Evolutionary conservation across 2,113 vertebrate genomes (phyloP).

Genomic region (Nestor notabilis): DNA sequence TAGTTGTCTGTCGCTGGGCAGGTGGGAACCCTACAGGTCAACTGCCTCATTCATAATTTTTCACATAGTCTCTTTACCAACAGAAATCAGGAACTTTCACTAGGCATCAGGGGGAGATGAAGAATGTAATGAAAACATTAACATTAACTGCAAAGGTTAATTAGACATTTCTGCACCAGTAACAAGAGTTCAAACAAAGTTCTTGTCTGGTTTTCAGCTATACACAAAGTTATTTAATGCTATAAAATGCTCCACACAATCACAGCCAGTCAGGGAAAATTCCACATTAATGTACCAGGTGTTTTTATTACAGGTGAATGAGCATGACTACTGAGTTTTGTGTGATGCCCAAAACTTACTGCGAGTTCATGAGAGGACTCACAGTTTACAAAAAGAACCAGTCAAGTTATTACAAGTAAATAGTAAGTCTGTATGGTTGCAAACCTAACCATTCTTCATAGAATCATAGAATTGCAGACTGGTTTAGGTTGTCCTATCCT

Average conservation of each 20-base stretch:
- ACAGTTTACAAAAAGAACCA: background rate
- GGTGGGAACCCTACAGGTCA: background rate
- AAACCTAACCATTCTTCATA: background rate
- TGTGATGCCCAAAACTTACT: background rate
- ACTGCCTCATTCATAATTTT: background rate
- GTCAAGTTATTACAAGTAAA: background rate
- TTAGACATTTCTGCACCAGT: slow-evolving; percentile 24
- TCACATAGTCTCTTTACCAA: background rate
- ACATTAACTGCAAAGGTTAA: slow-evolving; percentile 31
- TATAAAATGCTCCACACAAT: background rate
- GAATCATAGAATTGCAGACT: background rate
- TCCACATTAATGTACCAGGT: background rate
- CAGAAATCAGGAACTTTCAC: slow-evolving; percentile 3
- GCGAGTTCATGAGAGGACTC: background rate
- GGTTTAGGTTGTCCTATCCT: background rate
- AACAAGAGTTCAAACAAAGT: slow-evolving; percentile 11
- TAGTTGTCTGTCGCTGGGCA: background rate
- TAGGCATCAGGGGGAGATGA: background rate
- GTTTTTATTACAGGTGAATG: background rate
- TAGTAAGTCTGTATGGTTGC: background rate
- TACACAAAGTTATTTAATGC: background rate
- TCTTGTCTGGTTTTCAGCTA: background rate
- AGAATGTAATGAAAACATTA: slow-evolving; percentile 22
- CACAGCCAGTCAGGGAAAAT: background rate
- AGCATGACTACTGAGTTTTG: background rate